These are phyloP conservation scores for Malurus elegans DNA, from an alignment of 2,113 vertebrate genomes.

Conservation along the genomic window DNA sequence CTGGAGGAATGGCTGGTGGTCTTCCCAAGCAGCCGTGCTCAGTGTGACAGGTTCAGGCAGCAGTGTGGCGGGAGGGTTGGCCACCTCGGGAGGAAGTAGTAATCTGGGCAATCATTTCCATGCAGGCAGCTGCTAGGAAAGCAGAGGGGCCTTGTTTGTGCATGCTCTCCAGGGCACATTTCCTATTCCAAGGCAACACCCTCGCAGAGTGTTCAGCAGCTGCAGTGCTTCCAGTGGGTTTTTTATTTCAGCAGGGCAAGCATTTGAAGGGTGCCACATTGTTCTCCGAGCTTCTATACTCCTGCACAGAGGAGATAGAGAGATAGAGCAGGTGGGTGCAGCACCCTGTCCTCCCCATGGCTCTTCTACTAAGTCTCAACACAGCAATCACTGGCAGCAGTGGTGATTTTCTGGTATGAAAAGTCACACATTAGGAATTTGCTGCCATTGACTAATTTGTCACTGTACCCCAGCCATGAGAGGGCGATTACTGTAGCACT, in stretches of 20 bases:
- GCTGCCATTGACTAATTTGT: background rate
- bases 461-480: background rate
- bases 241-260: background rate
- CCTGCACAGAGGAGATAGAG: background rate
- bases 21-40: accelerated
- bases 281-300: background rate
- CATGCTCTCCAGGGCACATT: background rate
- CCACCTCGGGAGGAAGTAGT: accelerated
- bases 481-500: background rate
- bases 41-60: background rate
- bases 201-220: background rate
- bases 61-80: accelerated
- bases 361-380: background rate
- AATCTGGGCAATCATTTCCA: background rate
- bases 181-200: background rate
- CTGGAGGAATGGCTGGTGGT: background rate
- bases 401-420: background rate
- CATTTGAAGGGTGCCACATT: background rate
- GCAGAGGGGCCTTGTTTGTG: background rate
- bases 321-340: slow-evolving; percentile 26
- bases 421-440: slow-evolving; percentile 35
- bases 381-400: background rate
- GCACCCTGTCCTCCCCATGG: background rate
- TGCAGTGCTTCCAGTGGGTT: background rate
- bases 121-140: background rate